Base-by-base conservation (phyloP, 1,140 invertebrate species). In the Oreohelix idahoensis region DNA sequence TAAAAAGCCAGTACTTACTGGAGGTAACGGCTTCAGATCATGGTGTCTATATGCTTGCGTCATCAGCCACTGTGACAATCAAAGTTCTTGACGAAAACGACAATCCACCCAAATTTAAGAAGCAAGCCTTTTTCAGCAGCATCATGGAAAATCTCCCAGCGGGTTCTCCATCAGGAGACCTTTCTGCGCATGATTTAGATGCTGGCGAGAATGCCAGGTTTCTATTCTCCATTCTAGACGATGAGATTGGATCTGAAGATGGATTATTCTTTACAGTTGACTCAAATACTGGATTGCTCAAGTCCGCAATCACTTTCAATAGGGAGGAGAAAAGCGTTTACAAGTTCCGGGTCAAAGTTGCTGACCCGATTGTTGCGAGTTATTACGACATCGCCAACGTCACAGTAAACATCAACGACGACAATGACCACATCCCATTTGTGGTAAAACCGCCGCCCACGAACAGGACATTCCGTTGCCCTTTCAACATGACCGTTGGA, bases 341-440 rank as follows among this genome's bases (percentile, higher is more conserved):
- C 91, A 93, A 94, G 2, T 93, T 99, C 29, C 95, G 94, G 86
- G 93, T 97, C 0, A 94, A 95, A 0, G 93, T 91, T 13, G 85
- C 88, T 79, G 96, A 98, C 91, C 95, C 95, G 86, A 97, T 97
- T n/a, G 96, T 83, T 0, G 84, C 86, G 0, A 83, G 84, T 69
- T 77, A 86, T 36, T 84, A 76, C 35, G n/a, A 97, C 98, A 93
- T 85, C 5, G 86, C 88, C 10, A 86, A 85, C 63, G 87, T 91
- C 1, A 88, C 86, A 0, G 84, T 91, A n/a, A 63, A 42, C 49
- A 86, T 92, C 1, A 58, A 83, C 0, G 97, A 98, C 91, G 96
- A 96, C 11, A 99, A 99, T 91, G 98, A 99, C 94, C 98, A 98
- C 92, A 95, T 96, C 11, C 98, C 98, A 0, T 93, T 95, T 15